phyloP scores from a whole-genome alignment of 2,888 invertebrate genomes.

The Dusona sp. region DNA sequence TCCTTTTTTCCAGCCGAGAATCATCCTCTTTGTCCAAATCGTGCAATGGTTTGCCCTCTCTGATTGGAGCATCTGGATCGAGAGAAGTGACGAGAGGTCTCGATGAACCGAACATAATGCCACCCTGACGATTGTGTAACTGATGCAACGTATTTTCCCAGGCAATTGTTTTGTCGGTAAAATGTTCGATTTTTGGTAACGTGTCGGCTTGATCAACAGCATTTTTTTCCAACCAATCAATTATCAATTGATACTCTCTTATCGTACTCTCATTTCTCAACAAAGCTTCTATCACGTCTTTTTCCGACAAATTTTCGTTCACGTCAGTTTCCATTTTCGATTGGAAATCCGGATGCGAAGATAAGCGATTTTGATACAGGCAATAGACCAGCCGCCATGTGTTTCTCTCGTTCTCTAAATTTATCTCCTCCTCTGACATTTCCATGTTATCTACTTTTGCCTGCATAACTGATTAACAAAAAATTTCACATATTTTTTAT shows the following conservation, averaged over 20 bases:
- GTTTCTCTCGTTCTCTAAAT: slow-evolving; percentile 92
- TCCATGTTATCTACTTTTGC: slow-evolving; percentile 80
- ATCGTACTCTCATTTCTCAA: slow-evolving; percentile 86
- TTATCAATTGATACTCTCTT: slow-evolving; percentile 92
- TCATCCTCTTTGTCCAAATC: slow-evolving; percentile 95
- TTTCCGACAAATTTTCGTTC: slow-evolving; percentile 86
- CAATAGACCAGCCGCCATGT: slow-evolving; percentile 95
- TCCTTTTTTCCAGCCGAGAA: slow-evolving; percentile 82
- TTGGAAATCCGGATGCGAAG: slow-evolving; percentile 79
- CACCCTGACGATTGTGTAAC: slow-evolving; percentile 86
- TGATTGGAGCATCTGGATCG: slow-evolving; percentile 95
- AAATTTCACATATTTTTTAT: neutral
- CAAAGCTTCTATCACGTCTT: slow-evolving; percentile 86
- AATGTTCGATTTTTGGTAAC: slow-evolving; percentile 88
- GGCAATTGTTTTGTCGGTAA: slow-evolving; percentile 92
- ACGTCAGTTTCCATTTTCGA: slow-evolving; percentile 76
- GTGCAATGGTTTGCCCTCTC: slow-evolving; percentile 92
- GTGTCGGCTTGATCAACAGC: slow-evolving; percentile 87
- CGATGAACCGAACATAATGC: slow-evolving; percentile 87
- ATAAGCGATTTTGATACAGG: slow-evolving; percentile 92
- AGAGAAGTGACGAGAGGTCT: slow-evolving; percentile 88
- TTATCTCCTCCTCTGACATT: slow-evolving; percentile 79
- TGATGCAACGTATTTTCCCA: slow-evolving; percentile 97
- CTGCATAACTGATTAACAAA: slow-evolving; percentile 78
- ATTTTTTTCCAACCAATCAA: slow-evolving; percentile 96